Base-by-base conservation (phyloP, 2,113 vertebrate genomes). In the Dicentrarchus labrax region DNA sequence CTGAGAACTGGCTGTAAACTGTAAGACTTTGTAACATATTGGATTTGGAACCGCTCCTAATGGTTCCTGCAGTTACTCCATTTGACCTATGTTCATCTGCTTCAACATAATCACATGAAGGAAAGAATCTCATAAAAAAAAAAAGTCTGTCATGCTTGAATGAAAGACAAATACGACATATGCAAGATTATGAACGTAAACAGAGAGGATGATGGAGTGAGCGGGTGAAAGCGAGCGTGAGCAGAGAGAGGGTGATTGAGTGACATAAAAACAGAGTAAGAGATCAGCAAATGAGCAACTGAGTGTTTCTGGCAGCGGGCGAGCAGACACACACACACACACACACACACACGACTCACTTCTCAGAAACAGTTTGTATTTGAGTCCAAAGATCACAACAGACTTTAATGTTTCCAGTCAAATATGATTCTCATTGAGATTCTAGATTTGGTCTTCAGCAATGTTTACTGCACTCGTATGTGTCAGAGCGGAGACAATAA, bases 211-310 rank as follows among this genome's bases (percentile, higher is more conserved):
- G 43, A 78, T n/a, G 68, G 76, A 72, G 39, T 1, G 79, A 51
- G 56, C 1, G 64, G 54, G 48, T 17, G 56, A 43, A 30, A 11
- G 41, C 8, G 24, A 59, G 60, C 12, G 47, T 0, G 45, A 69
- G 30, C 0, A 8, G 51, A 73, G 51, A 73, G 53, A 5, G 71
- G 41, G 57, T 39, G 78, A 83, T 12, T 12, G 67, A 74, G 69
- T 24, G 75, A 68, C 59, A 45, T 50, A 12, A 75, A 81, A 74
- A 45, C 56, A 38, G 54, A 82, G 51, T 21, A 19, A 62, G 75
- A 57, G 72, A 80, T 83, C 76, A 76, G 54, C 45, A 74, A 71
- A 80, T 45, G 77, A 84, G 83, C 54, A 68, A 21, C 80, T 21
- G 70, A 71, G 69, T 21, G 64, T 59, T 4, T 74, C 83, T 62